These are phyloP conservation scores for Panagrolaimus sp. DNA, from an alignment of 1,140 invertebrate species.

Conservation along the genomic window DNA sequence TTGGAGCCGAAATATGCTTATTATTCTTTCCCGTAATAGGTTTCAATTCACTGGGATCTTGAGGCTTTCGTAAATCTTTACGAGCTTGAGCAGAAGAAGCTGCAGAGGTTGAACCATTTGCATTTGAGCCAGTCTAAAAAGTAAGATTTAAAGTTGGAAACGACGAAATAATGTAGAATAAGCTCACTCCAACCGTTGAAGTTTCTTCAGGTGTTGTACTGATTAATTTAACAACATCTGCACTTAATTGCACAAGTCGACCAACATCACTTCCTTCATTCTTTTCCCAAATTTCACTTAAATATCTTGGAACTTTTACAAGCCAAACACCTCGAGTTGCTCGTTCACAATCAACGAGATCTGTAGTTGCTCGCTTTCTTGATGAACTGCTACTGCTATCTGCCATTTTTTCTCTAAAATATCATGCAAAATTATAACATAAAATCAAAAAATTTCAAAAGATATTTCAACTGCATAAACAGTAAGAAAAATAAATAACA, in stretches of 20 bases:
- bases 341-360: conserved; percentile 44
- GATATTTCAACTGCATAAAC: neutral
- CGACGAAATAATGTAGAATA: neutral
- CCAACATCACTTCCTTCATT: conserved; percentile 49
- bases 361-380: neutral
- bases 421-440: conserved; percentile 2
- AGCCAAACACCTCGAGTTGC: conserved; percentile 49
- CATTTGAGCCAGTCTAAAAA: neutral
- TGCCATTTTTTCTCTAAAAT: neutral
- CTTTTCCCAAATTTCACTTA: conserved; percentile 52
- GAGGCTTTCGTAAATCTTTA: neutral
- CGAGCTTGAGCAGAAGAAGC: neutral
- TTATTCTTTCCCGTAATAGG: conserved; percentile 23
- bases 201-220: neutral
- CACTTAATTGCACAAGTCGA: conserved; percentile 22
- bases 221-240: conserved; percentile 4
- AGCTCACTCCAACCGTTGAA: neutral
- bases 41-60: neutral
- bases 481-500: neutral
- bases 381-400: neutral
- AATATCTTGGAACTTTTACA: conserved; percentile 52
- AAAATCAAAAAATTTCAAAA: neutral
- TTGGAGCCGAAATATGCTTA: conserved; percentile 31
- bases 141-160: neutral
- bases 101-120: neutral